Conservation (phyloP, 2,888 invertebrate genomes). For the Dendrolimus houi region DNA sequence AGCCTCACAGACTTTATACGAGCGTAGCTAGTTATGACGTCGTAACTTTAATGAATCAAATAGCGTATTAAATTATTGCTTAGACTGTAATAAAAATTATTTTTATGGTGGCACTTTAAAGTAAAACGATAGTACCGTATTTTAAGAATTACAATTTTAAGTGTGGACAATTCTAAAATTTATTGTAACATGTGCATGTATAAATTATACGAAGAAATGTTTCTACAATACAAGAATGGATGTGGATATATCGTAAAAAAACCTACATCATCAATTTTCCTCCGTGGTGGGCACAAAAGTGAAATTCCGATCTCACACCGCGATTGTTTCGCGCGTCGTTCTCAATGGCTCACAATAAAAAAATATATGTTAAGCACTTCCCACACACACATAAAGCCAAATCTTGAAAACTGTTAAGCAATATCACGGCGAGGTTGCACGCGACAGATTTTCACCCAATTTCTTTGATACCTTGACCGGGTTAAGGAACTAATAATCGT, state of each 20-base stretch:
- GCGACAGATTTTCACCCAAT: constrained; percentile 44
- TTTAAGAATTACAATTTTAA: too few relatives aligned
- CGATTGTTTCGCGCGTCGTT: constrained; percentile 50
- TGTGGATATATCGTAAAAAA: constrained; percentile 4
- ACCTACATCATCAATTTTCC: constrained; percentile 25
- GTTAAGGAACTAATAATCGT: constrained; percentile 9
- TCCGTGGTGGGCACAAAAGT: constrained; percentile 42
- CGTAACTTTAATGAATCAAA: too few relatives aligned
- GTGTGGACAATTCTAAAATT: too few relatives aligned
- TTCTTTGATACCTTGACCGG: constrained; percentile 11
- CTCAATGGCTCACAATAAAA: constrained; percentile 30
- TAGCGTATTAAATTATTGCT: too few relatives aligned
- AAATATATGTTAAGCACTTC: constrained; percentile 44
- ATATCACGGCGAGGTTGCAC: constrained; percentile 17
- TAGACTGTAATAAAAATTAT: too few relatives aligned
- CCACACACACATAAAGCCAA: constrained; percentile 28
- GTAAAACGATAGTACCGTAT: too few relatives aligned
- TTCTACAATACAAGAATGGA: not conserved
- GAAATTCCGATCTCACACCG: constrained; percentile 59
- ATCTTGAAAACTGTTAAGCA: constrained; percentile 36
- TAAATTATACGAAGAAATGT: too few relatives aligned
- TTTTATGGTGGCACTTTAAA: too few relatives aligned
- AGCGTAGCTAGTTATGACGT: too few relatives aligned
- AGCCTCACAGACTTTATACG: too few relatives aligned
- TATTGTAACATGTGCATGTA: too few relatives aligned